Conservation (phyloP, 2,797 vertebrate species). For the Onychomys leucogaster region DNA sequence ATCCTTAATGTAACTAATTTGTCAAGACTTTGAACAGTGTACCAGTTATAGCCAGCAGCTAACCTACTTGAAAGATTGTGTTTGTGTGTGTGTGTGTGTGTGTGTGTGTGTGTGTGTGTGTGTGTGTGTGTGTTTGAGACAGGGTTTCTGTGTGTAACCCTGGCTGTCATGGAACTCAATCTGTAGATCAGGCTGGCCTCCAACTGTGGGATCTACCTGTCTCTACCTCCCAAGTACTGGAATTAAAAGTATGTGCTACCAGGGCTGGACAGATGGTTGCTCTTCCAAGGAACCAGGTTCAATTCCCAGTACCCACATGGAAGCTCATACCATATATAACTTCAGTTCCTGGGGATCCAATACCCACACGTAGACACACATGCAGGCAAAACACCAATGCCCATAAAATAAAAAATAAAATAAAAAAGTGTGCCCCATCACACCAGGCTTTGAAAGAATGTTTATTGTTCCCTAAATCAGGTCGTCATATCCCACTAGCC, state of each 20-base stretch:
- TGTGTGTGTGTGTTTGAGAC: background rate
- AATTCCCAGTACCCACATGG: background rate
- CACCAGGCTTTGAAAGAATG: background rate
- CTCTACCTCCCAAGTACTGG: background rate
- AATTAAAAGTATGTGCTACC: background rate
- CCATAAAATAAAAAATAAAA: background rate
- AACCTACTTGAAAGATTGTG: constrained; percentile 57
- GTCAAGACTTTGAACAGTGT: background rate
- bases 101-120: background rate
- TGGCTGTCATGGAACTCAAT: background rate
- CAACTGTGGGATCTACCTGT: background rate
- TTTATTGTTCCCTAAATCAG: background rate
- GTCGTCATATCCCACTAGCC: background rate
- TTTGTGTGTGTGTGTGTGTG: background rate
- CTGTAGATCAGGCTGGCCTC: background rate
- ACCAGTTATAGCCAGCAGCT: constrained; percentile 12
- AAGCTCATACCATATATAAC: background rate
- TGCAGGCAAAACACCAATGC: background rate
- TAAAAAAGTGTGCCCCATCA: background rate
- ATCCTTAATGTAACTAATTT: constrained; percentile 23
- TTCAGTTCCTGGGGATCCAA: background rate
- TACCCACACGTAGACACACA: background rate
- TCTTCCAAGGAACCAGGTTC: background rate
- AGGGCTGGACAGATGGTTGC: background rate
- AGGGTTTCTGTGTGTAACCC: background rate